A percentile compares a stretch with the other conserved stretches of the same genome.
These are phyloP conservation scores for Microtus oregoni DNA, from an alignment of 2,113 vertebrate species.

Conservation along the genomic window DNA sequence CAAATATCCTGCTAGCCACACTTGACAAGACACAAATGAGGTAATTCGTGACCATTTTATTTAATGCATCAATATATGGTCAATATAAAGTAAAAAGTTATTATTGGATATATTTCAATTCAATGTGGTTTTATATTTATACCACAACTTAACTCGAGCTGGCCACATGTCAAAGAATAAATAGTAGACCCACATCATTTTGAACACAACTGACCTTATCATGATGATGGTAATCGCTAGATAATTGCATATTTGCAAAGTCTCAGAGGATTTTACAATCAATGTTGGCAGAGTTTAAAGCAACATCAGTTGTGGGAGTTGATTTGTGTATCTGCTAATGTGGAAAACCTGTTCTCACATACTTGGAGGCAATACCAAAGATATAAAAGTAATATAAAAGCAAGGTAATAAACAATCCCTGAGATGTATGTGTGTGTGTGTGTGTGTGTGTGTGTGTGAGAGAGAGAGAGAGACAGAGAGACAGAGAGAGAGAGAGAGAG, in stretches of 20 bases:
- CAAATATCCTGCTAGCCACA: slow-evolving; percentile 26
- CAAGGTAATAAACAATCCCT: background rate
- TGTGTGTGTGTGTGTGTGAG: background rate
- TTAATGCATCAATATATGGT: slow-evolving; percentile 3
- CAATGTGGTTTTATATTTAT: background rate
- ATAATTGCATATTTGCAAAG: background rate
- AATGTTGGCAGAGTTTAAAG: background rate
- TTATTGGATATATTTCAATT: background rate
- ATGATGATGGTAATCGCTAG: background rate
- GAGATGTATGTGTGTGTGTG: background rate
- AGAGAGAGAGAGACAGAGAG: too few species aligned
- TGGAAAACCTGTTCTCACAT: background rate
- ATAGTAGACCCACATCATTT: background rate
- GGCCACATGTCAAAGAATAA: background rate
- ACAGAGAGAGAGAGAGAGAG: too few species aligned
- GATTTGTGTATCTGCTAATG: background rate
- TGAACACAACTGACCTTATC: background rate
- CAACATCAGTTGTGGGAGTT: background rate
- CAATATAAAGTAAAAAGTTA: background rate
- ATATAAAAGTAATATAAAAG: background rate
- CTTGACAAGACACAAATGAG: background rate
- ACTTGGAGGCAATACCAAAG: background rate
- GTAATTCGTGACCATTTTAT: slow-evolving; percentile 23
- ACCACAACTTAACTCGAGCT: background rate
- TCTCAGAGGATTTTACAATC: background rate